Base-by-base conservation (phyloP, 2,113 vertebrate species). In the Aleadryas rufinucha region DNA sequence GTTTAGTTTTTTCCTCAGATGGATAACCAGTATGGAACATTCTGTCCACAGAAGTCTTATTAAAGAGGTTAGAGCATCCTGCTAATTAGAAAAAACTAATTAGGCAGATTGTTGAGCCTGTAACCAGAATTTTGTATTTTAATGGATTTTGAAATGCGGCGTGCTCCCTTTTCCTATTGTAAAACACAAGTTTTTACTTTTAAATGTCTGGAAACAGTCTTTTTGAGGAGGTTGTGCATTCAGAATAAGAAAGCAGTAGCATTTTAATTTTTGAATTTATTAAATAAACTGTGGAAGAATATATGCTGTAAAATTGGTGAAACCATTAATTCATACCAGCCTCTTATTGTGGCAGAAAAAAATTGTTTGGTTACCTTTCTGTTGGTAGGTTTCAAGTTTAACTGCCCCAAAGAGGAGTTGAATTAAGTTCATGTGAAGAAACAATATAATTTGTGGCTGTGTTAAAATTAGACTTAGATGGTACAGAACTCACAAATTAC, bases 21-120 rank as follows among this genome's bases (percentile, higher is more conserved):
- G 92, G 89, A 85, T 97, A 96, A 96, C 96, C 96, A 97, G 74
- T 97, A 91, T 95, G 94, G 96, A 98, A 96, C 93, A 95, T 97
- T 98, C 83, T 97, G 95, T 96, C 91, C 87, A 97, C 87, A 97
- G 93, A 97, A 97, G 96, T 95, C 69, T 95, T 96, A 96, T 97
- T 95, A 96, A 82, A 97, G 95, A 84, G 96, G 91, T 94, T 97
- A 95, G 93, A 96, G 94, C 95, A 90, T 93, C 94, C 68, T 97
- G 82, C 94, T 97, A 95, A 97, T 96, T 97, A 96, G 85, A 97
- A 97, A 97, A 91, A 89, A 95, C 80, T 97, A 95, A 95, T 95
- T 96, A 84, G 80, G 95, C 94, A 96, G 93, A 97, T 94, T 97
- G 85, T 91, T 97, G 89, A 47, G 94, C 96, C 95, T 95, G 91